Evolutionary conservation across 2,888 invertebrate species (phyloP).

Genomic region (Lithophane socia): DNA sequence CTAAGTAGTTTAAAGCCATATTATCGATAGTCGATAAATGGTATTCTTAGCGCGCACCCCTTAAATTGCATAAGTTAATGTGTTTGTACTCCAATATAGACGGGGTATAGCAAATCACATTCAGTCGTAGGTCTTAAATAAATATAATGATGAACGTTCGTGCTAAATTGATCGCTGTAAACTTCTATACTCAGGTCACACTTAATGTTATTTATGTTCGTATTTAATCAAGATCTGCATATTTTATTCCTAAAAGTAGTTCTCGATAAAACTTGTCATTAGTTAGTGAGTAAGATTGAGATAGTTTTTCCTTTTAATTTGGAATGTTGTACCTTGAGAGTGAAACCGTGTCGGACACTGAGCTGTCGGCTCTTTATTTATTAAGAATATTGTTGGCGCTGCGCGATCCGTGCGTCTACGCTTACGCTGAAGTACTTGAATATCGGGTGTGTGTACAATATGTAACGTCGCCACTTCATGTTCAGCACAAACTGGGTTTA

Average conservation of each 20-base stretch:
- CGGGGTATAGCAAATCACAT: constrained; percentile 8
- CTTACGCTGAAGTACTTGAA: constrained; percentile 55
- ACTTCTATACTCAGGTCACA: constrained; percentile 32
- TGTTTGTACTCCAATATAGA: not conserved
- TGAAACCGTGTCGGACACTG: constrained; percentile 56
- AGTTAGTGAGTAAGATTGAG: constrained; percentile 61
- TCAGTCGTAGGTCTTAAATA: not conserved
- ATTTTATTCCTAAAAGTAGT: constrained; percentile 59
- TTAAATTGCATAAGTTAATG: not conserved
- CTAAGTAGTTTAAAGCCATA: not conserved
- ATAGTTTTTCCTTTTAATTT: constrained; percentile 46
- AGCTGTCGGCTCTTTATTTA: constrained; percentile 47
- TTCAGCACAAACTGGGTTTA: constrained; percentile 73
- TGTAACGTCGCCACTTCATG: constrained; percentile 51
- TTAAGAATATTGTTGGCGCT: constrained; percentile 39
- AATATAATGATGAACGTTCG: constrained; percentile 7
- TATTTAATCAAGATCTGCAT: constrained; percentile 60
- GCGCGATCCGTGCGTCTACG: constrained; percentile 33
- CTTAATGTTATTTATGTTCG: constrained; percentile 52
- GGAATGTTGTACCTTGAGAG: constrained; percentile 55
- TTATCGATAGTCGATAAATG: constrained; percentile 12
- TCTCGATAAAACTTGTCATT: constrained; percentile 62
- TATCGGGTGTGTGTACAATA: constrained; percentile 44
- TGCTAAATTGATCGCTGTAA: constrained; percentile 37
- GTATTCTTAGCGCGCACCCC: constrained; percentile 5